phyloP scores from a whole-genome alignment of 2,797 vertebrate genomes.

The Glyptemys insculpta region DNA sequence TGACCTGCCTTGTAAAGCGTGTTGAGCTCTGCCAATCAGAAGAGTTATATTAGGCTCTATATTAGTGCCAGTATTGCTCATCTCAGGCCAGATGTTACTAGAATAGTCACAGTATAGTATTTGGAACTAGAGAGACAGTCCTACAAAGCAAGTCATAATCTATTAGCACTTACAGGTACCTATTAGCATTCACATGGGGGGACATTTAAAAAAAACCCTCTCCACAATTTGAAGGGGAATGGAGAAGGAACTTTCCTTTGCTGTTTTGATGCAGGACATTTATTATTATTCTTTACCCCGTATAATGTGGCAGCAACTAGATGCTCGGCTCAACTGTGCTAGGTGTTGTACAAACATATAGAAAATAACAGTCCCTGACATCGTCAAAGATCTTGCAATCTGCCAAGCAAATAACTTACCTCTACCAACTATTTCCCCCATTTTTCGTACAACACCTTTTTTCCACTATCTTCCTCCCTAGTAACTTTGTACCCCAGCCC shows the following conservation, averaged over 20 bases:
- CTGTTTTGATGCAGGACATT: background rate
- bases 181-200: background rate
- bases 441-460: background rate
- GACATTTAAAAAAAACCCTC: background rate
- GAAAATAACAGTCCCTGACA: background rate
- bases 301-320: background rate
- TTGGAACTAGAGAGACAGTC: background rate
- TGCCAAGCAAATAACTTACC: background rate
- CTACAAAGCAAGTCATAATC: conserved; percentile 26
- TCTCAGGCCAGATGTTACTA: background rate
- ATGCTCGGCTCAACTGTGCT: background rate
- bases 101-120: background rate
- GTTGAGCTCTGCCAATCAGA: background rate
- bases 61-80: background rate
- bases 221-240: background rate
- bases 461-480: background rate
- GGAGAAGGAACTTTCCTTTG: background rate
- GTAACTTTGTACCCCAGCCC: background rate
- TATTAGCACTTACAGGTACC: conserved; percentile 2
- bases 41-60: background rate
- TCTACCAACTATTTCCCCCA: background rate
- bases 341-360: background rate
- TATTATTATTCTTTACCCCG: background rate
- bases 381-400: background rate
- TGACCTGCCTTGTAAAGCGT: background rate